Conservation (phyloP, 2,888 invertebrate genomes). For the Micropterix aruncella region DNA sequence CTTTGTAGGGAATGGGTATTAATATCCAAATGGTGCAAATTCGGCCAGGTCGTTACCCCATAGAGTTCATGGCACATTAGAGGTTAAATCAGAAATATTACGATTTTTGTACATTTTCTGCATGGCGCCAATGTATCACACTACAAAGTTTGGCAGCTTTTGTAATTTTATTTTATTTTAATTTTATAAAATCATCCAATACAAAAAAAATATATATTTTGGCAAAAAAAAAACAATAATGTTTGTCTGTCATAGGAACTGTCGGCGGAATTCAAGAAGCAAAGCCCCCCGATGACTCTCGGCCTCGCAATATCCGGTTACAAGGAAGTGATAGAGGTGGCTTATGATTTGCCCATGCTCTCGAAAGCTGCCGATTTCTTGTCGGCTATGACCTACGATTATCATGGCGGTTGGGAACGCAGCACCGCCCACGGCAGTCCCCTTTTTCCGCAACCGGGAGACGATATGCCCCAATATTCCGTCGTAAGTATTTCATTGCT, state of each 20-base stretch:
- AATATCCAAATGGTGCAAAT: too few species aligned
- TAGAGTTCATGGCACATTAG: too few species aligned
- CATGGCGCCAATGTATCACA: too few species aligned
- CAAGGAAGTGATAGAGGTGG: constrained; percentile 76
- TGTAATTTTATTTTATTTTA: too few species aligned
- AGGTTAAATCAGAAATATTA: too few species aligned
- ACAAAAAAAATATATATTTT: too few species aligned
- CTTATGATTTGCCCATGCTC: constrained; percentile 63
- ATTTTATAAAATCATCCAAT: too few species aligned
- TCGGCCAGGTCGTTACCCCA: too few species aligned
- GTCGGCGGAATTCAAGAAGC: constrained; percentile 42
- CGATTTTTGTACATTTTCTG: too few species aligned
- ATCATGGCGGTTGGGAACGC: constrained; percentile 80
- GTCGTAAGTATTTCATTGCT: constrained; percentile 37
- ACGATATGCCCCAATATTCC: constrained; percentile 62
- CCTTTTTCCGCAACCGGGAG: constrained; percentile 47
- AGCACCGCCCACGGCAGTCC: constrained; percentile 73
- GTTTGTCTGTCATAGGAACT: constrained; percentile 47
- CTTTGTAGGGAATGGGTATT: too few species aligned
- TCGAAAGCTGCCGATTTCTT: constrained; percentile 62
- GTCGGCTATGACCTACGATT: constrained; percentile 80
- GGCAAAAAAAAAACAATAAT: too few species aligned
- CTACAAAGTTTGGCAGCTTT: too few species aligned
- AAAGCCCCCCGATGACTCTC: constrained; percentile 52
- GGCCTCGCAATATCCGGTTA: constrained; percentile 82